These are phyloP conservation scores for Colaptes auratus DNA, from an alignment of 2,113 vertebrate species.

Conservation along the genomic window DNA sequence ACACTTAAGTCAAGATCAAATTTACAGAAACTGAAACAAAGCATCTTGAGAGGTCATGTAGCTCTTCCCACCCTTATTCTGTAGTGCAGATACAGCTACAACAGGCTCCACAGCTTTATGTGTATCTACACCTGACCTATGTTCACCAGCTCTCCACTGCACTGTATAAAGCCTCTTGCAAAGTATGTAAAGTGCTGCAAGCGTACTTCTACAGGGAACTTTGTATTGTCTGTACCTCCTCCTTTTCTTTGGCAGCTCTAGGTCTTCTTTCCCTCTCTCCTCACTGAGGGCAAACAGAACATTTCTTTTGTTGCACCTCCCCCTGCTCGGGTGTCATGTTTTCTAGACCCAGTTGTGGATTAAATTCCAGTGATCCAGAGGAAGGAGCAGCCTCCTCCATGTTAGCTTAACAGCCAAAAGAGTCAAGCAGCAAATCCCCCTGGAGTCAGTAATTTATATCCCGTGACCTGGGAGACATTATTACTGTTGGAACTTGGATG, in stretches of 20 bases:
- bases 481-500: neutral
- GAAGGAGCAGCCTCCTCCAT: neutral
- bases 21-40: neutral
- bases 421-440: neutral
- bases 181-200: neutral
- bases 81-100: neutral
- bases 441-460: neutral
- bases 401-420: neutral
- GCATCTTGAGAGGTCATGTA: neutral
- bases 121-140: neutral
- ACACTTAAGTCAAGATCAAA: neutral
- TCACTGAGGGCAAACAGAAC: neutral
- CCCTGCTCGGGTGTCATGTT: neutral
- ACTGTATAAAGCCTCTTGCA: neutral
- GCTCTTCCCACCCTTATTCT: neutral
- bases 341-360: neutral
- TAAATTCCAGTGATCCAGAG: neutral
- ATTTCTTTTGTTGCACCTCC: neutral
- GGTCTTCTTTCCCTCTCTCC: neutral
- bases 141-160: neutral
- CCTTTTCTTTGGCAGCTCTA: neutral
- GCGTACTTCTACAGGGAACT: neutral
- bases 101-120: fast-evolving
- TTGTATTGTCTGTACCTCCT: neutral
- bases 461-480: neutral